A percentile compares a stretch with the other conserved stretches of the same genome.
Evolutionary conservation across 2,797 vertebrate species (phyloP).

Genomic region (Pantherophis alleghaniensis): DNA sequence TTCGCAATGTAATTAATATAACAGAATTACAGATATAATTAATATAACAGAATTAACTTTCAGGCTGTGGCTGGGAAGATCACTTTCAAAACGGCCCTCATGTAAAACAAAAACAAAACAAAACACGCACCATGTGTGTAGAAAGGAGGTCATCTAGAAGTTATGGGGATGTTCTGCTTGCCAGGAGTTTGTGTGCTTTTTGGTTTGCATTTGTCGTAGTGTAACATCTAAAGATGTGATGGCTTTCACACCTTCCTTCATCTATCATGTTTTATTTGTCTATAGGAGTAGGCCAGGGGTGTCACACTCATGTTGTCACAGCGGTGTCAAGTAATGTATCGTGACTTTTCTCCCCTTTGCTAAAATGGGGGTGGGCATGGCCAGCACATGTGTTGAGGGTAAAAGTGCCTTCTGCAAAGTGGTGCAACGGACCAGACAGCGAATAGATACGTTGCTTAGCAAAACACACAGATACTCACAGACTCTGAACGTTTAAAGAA

Average conservation of each 20-base stretch:
- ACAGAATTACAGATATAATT: not conserved
- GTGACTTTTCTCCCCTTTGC: fast-evolving
- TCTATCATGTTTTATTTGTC: not conserved
- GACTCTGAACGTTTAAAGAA: no score
- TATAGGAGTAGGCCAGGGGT: no score
- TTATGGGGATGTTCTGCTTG: not conserved
- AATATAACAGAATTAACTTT: not conserved
- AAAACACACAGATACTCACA: no score
- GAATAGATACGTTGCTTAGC: no score
- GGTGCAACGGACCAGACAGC: no score
- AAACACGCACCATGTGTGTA: not conserved
- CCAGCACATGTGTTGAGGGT: no score
- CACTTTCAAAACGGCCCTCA: not conserved
- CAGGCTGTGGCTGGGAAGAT: not conserved
- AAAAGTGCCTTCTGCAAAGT: no score
- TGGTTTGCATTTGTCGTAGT: not conserved
- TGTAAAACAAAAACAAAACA: not conserved
- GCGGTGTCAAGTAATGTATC: no score
- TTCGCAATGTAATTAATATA: not conserved
- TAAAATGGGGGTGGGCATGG: no score
- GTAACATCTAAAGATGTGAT: not conserved
- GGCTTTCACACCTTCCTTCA: not conserved
- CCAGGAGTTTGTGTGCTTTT: not conserved
- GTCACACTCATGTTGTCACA: fast-evolving
- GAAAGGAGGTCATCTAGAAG: not conserved